phyloP scores from a whole-genome alignment of 2,888 invertebrate genomes.

The Tetragonisca angustula region DNA sequence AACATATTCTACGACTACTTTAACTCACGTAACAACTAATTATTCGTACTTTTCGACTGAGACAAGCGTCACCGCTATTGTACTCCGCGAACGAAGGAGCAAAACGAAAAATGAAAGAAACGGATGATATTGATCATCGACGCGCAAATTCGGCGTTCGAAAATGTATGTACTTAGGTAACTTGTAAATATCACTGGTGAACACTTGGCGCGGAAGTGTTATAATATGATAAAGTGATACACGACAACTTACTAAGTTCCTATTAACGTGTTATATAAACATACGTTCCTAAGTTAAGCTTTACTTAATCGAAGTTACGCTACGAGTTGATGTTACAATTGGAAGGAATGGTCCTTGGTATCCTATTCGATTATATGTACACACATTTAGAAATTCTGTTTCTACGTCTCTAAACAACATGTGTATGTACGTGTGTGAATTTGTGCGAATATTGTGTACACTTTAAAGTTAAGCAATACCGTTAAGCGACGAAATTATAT shows the following conservation, averaged over 20 bases:
- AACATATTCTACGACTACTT: background rate
- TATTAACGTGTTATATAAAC: conserved; percentile 71
- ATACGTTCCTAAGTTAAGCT: conserved; percentile 76
- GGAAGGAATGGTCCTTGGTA: conserved; percentile 52
- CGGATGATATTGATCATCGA: background rate
- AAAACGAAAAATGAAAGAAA: background rate
- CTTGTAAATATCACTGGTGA: conserved; percentile 37
- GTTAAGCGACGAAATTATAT: conserved; percentile 43
- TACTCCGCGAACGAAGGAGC: background rate
- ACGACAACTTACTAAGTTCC: conserved; percentile 71
- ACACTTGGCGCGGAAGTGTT: conserved; percentile 11
- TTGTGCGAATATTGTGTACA: conserved; percentile 38
- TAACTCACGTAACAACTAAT: conserved; percentile 32
- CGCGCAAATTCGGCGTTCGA: conserved; percentile 1
- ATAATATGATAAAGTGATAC: conserved; percentile 30
- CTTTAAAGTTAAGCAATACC: conserved; percentile 56
- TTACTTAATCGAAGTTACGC: conserved; percentile 58
- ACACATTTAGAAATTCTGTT: conserved; percentile 28
- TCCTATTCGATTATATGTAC: conserved; percentile 46
- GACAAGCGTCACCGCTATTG: background rate
- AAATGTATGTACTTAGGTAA: background rate
- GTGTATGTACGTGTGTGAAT: conserved; percentile 41
- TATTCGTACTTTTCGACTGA: conserved; percentile 25
- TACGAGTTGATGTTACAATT: conserved; percentile 31
- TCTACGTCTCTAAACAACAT: conserved; percentile 26